These are phyloP conservation scores for Epinotia brunnichana DNA, from an alignment of 2,888 invertebrate species.

Conservation along the genomic window DNA sequence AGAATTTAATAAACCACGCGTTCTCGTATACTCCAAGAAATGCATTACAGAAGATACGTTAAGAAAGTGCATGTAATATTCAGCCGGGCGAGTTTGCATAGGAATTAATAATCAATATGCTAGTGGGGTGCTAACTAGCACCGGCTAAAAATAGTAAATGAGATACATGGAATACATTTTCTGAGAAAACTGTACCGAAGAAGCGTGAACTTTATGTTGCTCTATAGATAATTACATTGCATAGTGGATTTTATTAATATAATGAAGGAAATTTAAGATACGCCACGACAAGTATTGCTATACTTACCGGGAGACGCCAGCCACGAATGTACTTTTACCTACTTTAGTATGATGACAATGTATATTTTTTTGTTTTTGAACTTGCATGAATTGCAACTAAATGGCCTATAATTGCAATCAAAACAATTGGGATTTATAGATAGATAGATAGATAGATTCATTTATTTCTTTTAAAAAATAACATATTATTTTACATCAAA, in stretches of 20 bases:
- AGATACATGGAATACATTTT: constrained; percentile 3
- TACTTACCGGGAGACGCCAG: no score
- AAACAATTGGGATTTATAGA: no score
- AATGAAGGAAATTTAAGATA: neutral
- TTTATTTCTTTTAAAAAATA: no score
- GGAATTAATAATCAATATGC: constrained; percentile 39
- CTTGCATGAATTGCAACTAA: no score
- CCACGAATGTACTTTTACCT: no score
- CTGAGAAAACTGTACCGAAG: neutral
- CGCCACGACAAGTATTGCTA: neutral
- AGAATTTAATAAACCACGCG: constrained; percentile 40
- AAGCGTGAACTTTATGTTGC: neutral
- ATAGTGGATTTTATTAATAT: neutral
- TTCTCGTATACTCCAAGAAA: constrained; percentile 1
- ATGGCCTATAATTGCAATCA: no score
- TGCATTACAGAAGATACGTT: constrained; percentile 23
- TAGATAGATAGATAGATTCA: no score
- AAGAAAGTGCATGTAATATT: constrained; percentile 32
- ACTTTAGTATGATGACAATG: no score
- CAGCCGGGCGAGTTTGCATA: constrained; percentile 23
- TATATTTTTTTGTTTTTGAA: no score
- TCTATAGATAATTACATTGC: no score
- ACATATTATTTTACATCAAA: no score
- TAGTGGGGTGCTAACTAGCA: neutral
- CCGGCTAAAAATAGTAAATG: neutral